Evolutionary conservation across 2,888 invertebrate genomes (phyloP).

Genomic region (Nymphalis urticae): DNA sequence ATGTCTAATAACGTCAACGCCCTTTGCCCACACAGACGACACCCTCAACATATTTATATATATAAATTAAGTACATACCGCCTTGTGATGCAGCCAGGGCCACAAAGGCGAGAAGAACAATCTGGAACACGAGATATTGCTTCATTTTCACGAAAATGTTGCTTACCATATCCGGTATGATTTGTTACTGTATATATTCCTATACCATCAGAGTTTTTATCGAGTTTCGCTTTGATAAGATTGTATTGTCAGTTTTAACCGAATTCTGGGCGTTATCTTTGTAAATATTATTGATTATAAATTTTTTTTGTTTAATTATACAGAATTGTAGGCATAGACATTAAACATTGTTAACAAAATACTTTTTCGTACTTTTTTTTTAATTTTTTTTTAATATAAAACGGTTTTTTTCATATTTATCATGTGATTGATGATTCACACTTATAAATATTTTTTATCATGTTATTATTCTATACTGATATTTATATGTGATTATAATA

Average conservation of each 20-base stretch:
- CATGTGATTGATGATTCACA: too few species aligned
- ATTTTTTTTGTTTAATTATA: neutral
- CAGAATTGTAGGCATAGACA: too few species aligned
- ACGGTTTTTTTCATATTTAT: too few species aligned
- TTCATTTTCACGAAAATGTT: slow-evolving; percentile 13
- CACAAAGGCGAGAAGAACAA: slow-evolving; percentile 48
- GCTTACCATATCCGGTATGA: neutral
- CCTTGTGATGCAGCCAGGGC: slow-evolving; percentile 50
- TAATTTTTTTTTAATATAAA: too few species aligned
- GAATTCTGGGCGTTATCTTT: neutral
- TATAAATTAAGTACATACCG: slow-evolving; percentile 21
- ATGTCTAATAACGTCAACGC: neutral
- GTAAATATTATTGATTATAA: neutral
- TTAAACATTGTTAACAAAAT: too few species aligned
- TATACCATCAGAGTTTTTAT: neutral
- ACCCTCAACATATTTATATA: neutral
- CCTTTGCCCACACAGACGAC: neutral
- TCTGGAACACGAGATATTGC: slow-evolving; percentile 43
- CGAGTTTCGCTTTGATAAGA: slow-evolving; percentile 1
- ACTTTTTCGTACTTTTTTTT: too few species aligned
- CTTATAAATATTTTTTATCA: too few species aligned
- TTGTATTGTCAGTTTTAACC: neutral
- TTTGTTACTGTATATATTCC: neutral
- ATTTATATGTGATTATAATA: too few species aligned
- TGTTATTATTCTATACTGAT: too few species aligned